Percentiles rank a stretch among this genome's conserved stretches.
Conservation (phyloP, 2,797 vertebrate genomes). For the Sebastiscus tertius region DNA sequence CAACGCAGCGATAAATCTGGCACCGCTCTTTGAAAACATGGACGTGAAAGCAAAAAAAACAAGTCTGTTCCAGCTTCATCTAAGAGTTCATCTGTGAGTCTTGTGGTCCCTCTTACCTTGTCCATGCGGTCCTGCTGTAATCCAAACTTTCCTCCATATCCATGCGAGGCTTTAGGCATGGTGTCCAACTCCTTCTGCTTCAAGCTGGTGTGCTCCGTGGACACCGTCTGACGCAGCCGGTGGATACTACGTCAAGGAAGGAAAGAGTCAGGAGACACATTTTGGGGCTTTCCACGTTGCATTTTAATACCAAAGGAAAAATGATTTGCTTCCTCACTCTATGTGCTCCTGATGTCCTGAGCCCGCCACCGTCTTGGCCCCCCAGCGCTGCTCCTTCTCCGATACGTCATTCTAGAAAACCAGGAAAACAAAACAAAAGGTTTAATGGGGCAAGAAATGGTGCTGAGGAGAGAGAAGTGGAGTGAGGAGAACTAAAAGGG, state of each 20-base stretch:
- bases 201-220: slow-evolving; percentile 89
- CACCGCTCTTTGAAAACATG: background rate
- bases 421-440: background rate
- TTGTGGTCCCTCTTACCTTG: slow-evolving; percentile 77
- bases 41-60: background rate
- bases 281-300: rapidly evolving
- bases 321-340: slow-evolving; percentile 80
- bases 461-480: background rate
- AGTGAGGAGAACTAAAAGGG: background rate
- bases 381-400: slow-evolving; percentile 97
- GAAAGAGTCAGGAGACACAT: background rate
- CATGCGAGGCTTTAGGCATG: slow-evolving; percentile 93
- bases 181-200: slow-evolving; percentile 90
- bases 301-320: background rate
- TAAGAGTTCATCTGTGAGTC: background rate
- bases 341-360: slow-evolving; percentile 98
- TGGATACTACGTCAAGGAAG: slow-evolving; percentile 84
- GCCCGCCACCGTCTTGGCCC: slow-evolving; percentile 93
- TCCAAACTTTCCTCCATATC: slow-evolving; percentile 94
- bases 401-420: slow-evolving; percentile 91
- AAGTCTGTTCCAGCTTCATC: background rate
- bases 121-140: slow-evolving; percentile 97
- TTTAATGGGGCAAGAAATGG: no score
- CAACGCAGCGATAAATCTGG: background rate
- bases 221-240: slow-evolving; percentile 89